Conservation (phyloP, 1,140 invertebrate species). For the Yoshiicerus persimilis region DNA sequence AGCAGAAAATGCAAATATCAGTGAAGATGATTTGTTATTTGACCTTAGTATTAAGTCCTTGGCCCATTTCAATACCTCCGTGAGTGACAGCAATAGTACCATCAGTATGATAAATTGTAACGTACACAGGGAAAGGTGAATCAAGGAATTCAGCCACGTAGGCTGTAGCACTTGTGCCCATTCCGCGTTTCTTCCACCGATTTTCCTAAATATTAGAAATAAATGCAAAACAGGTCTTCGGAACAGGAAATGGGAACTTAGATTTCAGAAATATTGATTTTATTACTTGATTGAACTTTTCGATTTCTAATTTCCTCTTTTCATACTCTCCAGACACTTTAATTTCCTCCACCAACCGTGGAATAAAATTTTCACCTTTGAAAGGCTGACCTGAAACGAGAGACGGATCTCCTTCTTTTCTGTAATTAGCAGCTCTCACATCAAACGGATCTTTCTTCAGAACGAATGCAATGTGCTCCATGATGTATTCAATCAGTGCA, state of each 20-base stretch:
- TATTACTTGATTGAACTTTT: slow-evolving; percentile 54
- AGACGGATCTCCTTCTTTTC: slow-evolving; percentile 64
- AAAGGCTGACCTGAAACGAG: slow-evolving; percentile 62
- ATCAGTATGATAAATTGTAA: slow-evolving; percentile 64
- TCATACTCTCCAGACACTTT: slow-evolving; percentile 64
- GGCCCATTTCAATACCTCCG: slow-evolving; percentile 76
- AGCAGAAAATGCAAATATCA: no score
- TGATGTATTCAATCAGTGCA: not conserved
- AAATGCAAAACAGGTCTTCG: not conserved
- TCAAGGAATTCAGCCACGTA: slow-evolving; percentile 63
- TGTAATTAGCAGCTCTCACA: slow-evolving; percentile 63
- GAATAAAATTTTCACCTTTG: slow-evolving; percentile 50
- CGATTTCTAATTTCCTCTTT: slow-evolving; percentile 62
- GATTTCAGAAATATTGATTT: no score
- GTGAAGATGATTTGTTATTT: not conserved
- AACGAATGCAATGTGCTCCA: slow-evolving; percentile 63
- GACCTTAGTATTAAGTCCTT: slow-evolving; percentile 75
- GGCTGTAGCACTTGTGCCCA: slow-evolving; percentile 68
- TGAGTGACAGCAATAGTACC: slow-evolving; percentile 69
- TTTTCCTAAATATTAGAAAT: slow-evolving; percentile 56
- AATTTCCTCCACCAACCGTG: slow-evolving; percentile 28
- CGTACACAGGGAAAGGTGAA: slow-evolving; percentile 52
- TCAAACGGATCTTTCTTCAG: slow-evolving; percentile 72
- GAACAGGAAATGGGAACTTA: not conserved
- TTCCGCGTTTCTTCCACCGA: slow-evolving; percentile 74